These are phyloP conservation scores for Octopus bimaculoides DNA, from an alignment of 1,140 invertebrate species.

Conservation along the genomic window DNA sequence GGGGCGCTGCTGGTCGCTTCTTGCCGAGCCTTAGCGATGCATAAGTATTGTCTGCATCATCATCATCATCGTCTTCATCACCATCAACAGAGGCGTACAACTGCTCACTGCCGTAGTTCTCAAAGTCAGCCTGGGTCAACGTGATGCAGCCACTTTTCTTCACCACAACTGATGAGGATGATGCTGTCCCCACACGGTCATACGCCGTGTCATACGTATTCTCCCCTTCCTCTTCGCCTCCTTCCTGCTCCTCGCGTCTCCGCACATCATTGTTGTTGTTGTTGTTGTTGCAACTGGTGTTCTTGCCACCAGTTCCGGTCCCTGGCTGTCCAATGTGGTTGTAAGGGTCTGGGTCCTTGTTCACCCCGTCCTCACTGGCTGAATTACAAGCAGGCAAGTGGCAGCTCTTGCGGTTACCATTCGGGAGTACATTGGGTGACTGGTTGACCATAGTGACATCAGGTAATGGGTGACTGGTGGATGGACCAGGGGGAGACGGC, in stretches of 20 bases:
- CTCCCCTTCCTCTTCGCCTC: neutral
- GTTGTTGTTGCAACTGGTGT: neutral
- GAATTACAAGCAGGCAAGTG: neutral
- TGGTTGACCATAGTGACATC: neutral
- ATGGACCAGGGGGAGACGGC: neutral
- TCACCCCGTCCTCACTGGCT: neutral
- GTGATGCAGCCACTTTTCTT: neutral
- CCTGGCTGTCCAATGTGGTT: conserved; percentile 1
- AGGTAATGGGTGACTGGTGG: neutral
- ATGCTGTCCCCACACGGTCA: neutral
- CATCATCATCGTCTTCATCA: neutral
- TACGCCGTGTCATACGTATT: neutral
- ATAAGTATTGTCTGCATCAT: conserved; percentile 4
- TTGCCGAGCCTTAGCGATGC: neutral
- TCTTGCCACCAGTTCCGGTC: too few species aligned
- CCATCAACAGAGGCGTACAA: conserved; percentile 10
- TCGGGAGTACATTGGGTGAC: neutral
- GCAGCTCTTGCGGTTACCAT: neutral
- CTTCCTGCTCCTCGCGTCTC: neutral
- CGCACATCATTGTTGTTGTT: neutral
- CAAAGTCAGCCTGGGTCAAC: neutral
- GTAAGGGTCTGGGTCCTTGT: neutral
- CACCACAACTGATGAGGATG: neutral
- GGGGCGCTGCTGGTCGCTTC: neutral
- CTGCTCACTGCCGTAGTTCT: neutral